Percentiles rank a stretch among this genome's conserved stretches.
These are phyloP conservation scores for Ridgeia piscesae DNA, from an alignment of 1,140 invertebrate genomes.

Conservation along the genomic window DNA sequence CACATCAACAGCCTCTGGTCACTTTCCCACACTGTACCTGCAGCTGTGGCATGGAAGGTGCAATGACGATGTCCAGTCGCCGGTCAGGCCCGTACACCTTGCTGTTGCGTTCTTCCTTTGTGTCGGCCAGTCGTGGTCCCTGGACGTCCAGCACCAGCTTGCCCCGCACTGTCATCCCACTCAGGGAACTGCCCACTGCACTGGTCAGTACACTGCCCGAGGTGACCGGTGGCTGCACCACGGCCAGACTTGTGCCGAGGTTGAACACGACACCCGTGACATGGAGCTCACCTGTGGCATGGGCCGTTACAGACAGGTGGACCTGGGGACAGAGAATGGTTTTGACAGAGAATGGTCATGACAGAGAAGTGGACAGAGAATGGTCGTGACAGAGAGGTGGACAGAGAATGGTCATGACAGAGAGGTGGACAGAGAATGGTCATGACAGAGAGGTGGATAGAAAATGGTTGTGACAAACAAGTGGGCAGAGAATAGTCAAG, in stretches of 20 bases:
- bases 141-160: constrained; percentile 50
- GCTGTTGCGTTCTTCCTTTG: constrained; percentile 53
- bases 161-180: constrained; percentile 24
- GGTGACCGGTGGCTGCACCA: not conserved
- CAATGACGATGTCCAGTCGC: constrained; percentile 56
- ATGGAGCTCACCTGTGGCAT: constrained; percentile 51
- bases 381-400: too few relatives aligned
- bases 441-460: too few relatives aligned
- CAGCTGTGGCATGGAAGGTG: constrained; percentile 56
- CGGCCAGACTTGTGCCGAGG: constrained; percentile 39
- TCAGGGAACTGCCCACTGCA: not conserved
- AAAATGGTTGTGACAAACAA: too few relatives aligned
- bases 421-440: too few relatives aligned
- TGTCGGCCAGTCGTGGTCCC: constrained; percentile 57
- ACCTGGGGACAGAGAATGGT: not conserved
- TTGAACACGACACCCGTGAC: constrained; percentile 56
- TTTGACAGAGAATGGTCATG: too few relatives aligned
- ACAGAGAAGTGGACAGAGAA: too few relatives aligned
- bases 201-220: not conserved
- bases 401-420: too few relatives aligned
- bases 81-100: constrained; percentile 58
- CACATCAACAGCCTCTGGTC: too few relatives aligned
- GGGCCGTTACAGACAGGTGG: constrained; percentile 45
- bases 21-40: constrained; percentile 48
- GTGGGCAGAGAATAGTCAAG: too few relatives aligned